A percentile compares a stretch with the other conserved stretches of the same genome.
phyloP scores from a whole-genome alignment of 2,888 invertebrate species.

The Patella ulyssiponensis region DNA sequence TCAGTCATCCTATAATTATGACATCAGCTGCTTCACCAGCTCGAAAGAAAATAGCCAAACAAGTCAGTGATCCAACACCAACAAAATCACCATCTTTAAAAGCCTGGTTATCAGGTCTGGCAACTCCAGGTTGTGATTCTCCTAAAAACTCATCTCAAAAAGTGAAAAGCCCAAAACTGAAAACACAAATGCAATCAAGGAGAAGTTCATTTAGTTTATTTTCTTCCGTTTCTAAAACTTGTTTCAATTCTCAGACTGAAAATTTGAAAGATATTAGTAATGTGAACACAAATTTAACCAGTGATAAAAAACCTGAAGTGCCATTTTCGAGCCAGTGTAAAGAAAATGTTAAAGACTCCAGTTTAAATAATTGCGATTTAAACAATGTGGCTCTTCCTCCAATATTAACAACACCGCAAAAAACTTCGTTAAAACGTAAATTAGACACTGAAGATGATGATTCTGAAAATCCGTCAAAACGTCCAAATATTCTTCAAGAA shows the following conservation, averaged over 20 bases:
- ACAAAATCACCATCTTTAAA: conserved; percentile 50
- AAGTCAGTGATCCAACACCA: conserved; percentile 14
- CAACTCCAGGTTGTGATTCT: conserved; percentile 27
- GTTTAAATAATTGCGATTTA: background rate
- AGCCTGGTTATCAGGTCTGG: conserved; percentile 46
- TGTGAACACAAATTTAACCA: background rate
- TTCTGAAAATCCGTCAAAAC: background rate
- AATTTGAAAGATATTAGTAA: conserved; percentile 34
- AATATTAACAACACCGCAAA: background rate
- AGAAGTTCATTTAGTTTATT: background rate
- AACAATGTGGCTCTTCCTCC: conserved; percentile 3
- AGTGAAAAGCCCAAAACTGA: background rate
- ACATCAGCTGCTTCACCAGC: conserved; percentile 29
- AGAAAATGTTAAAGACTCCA: background rate
- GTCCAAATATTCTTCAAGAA: background rate
- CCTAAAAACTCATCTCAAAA: conserved; percentile 3
- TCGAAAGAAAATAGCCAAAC: conserved; percentile 32
- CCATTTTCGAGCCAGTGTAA: background rate
- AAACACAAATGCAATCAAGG: background rate
- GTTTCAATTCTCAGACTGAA: conserved; percentile 2
- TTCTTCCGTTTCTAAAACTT: background rate
- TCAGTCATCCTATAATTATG: conserved; percentile 30
- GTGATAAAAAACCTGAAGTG: background rate
- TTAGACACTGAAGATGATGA: background rate
- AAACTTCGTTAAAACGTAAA: conserved; percentile 9